Evolutionary conservation across 1,140 invertebrate species (phyloP).

Genomic region (Ostrea denselamellosa): DNA sequence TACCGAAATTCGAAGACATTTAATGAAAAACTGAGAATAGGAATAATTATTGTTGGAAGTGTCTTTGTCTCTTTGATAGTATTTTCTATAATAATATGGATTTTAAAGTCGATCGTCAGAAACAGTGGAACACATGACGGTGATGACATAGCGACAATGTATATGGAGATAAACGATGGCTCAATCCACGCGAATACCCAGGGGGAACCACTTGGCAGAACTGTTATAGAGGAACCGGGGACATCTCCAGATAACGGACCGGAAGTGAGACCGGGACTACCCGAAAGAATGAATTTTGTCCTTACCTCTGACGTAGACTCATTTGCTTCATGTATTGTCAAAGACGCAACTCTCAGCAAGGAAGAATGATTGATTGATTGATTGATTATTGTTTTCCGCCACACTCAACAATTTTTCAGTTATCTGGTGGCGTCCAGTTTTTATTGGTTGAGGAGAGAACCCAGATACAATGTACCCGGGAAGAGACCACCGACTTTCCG

Average conservation of each 20-base stretch:
- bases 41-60: background rate
- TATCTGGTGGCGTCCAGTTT: too few species aligned
- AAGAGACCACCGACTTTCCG: too few species aligned
- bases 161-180: background rate
- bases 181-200: background rate
- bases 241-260: background rate
- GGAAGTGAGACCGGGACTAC: background rate
- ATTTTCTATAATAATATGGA: background rate
- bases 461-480: too few species aligned
- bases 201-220: background rate
- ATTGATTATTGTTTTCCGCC: too few species aligned
- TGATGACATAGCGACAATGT: background rate
- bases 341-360: background rate
- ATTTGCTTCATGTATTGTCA: background rate
- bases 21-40: background rate
- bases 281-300: background rate
- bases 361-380: too few species aligned
- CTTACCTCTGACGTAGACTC: background rate
- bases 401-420: too few species aligned
- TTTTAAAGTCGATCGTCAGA: background rate
- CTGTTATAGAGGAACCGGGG: background rate
- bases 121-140: background rate
- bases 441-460: too few species aligned
- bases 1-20: background rate
- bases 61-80: background rate